These are phyloP conservation scores for Tetramorium simillimum DNA, from an alignment of 1,140 invertebrate species.

Conservation along the genomic window DNA sequence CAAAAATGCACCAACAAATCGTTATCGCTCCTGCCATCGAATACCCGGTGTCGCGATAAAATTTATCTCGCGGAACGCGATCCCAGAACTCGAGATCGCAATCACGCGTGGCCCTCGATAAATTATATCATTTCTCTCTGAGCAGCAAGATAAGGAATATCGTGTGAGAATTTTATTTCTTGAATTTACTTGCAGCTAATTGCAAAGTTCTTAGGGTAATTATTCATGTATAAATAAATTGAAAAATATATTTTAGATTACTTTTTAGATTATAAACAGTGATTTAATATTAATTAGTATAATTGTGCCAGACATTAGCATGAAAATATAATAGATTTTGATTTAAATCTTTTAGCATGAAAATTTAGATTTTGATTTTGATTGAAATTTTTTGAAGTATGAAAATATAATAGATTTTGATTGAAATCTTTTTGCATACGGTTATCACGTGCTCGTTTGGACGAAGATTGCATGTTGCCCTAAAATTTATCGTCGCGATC, in stretches of 20 bases:
- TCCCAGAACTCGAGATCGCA: conserved; percentile 37
- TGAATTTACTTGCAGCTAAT: neutral
- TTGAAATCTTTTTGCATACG: neutral
- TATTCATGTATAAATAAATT: neutral
- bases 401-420: neutral
- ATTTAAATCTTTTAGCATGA: neutral
- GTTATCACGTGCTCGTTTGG: neutral
- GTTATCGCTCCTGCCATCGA: conserved; percentile 7
- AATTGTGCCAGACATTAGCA: neutral
- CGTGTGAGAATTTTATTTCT: neutral
- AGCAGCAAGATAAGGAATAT: conserved; percentile 7
- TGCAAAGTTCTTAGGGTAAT: neutral
- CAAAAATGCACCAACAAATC: neutral
- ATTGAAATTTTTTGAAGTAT: neutral
- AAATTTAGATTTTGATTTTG: no score
- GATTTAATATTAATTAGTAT: neutral
- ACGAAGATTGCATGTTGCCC: neutral
- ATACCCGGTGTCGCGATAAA: conserved; percentile 49
- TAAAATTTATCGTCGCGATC: conserved; percentile 25
- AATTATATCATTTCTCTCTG: conserved; percentile 19
- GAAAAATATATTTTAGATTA: neutral
- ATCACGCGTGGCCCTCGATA: conserved; percentile 8
- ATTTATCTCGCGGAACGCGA: conserved; percentile 60
- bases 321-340: neutral
- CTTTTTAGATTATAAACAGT: no score